Conservation (phyloP, 2,888 invertebrate species). For the Crepidodera aurea region DNA sequence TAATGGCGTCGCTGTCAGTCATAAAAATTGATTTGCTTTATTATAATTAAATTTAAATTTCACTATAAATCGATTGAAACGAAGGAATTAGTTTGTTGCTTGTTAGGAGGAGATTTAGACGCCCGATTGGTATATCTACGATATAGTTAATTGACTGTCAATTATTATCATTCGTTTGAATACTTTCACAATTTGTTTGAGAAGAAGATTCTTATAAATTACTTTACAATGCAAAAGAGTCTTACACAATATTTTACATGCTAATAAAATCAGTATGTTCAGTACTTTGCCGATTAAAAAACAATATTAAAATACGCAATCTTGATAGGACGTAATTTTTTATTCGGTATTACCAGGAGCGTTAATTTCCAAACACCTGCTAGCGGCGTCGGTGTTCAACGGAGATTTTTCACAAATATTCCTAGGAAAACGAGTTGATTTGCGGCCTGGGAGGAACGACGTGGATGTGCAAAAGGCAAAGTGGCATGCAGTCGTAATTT, state of each 20-base stretch:
- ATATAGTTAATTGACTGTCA: not conserved
- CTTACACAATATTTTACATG: no score
- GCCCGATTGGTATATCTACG: not conserved
- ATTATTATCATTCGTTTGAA: not conserved
- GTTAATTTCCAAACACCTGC: conserved; percentile 23
- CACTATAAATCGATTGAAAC: not conserved
- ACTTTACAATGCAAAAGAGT: not conserved
- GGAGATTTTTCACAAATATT: conserved; percentile 23
- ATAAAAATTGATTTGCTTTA: not conserved
- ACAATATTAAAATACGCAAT: not conserved
- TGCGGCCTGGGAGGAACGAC: conserved; percentile 21
- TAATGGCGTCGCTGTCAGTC: not conserved
- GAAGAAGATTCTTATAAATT: no score
- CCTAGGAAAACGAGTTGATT: conserved; percentile 29
- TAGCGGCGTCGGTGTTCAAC: conserved; percentile 6
- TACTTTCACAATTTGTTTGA: no score
- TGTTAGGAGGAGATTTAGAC: not conserved
- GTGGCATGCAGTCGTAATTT: conserved; percentile 52
- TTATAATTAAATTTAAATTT: not conserved
- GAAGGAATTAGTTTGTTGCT: not conserved
- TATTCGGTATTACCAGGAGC: no score
- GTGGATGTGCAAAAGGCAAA: conserved; percentile 39
- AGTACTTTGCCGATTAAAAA: no score
- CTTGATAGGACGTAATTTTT: not conserved
- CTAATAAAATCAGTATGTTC: no score